phyloP scores from a whole-genome alignment of 2,888 invertebrate species.

The Heliconius erato region DNA sequence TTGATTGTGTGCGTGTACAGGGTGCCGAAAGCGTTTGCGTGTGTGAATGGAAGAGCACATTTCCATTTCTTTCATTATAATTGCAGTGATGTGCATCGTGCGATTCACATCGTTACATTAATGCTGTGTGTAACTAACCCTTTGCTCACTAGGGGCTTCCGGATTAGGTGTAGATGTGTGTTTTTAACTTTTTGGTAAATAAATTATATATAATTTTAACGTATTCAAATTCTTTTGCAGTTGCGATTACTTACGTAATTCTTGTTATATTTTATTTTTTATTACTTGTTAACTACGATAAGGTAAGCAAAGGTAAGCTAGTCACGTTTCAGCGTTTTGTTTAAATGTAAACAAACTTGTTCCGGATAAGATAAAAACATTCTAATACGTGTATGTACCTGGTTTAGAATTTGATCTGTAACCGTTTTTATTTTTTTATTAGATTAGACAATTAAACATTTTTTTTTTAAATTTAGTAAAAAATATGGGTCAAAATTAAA shows the following conservation, averaged over 20 bases:
- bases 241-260: conserved; percentile 59
- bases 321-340: conserved; percentile 83
- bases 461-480: not conserved
- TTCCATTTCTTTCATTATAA: conserved; percentile 81
- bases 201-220: conserved; percentile 24
- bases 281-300: conserved; percentile 81
- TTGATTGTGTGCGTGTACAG: conserved; percentile 71
- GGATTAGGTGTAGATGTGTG: conserved; percentile 54
- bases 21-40: conserved; percentile 82
- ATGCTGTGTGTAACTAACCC: conserved; percentile 76
- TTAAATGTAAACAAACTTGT: conserved; percentile 84
- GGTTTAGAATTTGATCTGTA: conserved; percentile 27
- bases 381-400: conserved; percentile 54
- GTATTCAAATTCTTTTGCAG: conserved; percentile 16
- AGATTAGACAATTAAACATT: conserved; percentile 8
- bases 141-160: conserved; percentile 66
- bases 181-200: conserved; percentile 28
- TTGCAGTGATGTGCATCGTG: conserved; percentile 83
- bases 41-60: conserved; percentile 86
- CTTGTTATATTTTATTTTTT: conserved; percentile 72
- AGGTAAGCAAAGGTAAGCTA: conserved; percentile 76
- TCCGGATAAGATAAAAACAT: conserved; percentile 84
- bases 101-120: conserved; percentile 58
- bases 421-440: conserved; percentile 11
- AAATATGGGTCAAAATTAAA: not conserved